Percentiles rank a stretch among this genome's conserved stretches.
Evolutionary conservation across 2,888 invertebrate genomes (phyloP).

Genomic region (Drosophila anceps): DNA sequence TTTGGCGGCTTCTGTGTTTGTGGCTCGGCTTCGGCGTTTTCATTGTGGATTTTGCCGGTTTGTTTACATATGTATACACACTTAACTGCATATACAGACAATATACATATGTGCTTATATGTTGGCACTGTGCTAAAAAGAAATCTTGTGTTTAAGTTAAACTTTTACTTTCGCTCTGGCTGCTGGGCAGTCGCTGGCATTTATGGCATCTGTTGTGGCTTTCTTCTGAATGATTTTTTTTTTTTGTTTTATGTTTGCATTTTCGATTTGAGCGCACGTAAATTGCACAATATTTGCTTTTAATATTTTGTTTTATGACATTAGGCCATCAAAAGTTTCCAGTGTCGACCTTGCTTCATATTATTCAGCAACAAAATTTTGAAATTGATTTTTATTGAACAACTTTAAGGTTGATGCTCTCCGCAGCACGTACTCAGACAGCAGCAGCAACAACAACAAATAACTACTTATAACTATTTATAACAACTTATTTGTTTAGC

Average conservation of each 20-base stretch:
- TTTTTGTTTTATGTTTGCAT: conserved; percentile 49
- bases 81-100: background rate
- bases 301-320: conserved; percentile 6
- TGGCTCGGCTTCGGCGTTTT: conserved; percentile 55
- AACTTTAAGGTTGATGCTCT: conserved; percentile 56
- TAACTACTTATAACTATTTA: conserved; percentile 41
- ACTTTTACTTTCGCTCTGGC: conserved; percentile 74
- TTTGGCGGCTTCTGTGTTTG: conserved; percentile 28
- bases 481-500: conserved; percentile 30
- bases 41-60: conserved; percentile 76
- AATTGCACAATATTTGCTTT: conserved; percentile 48
- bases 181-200: conserved; percentile 34
- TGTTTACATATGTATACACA: conserved; percentile 42
- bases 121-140: conserved; percentile 55
- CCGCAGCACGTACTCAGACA: conserved; percentile 40
- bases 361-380: conserved; percentile 36
- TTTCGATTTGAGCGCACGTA: conserved; percentile 51
- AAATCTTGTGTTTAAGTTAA: conserved; percentile 56
- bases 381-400: conserved; percentile 42
- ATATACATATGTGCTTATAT: background rate
- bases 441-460: conserved; percentile 1
- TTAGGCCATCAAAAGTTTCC: conserved; percentile 21
- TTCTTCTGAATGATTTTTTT: conserved; percentile 55
- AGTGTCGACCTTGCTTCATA: conserved; percentile 54
- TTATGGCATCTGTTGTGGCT: conserved; percentile 40